These are phyloP conservation scores for Micrastur ruficollis DNA, from an alignment of 2,797 vertebrate genomes.

Conservation along the genomic window DNA sequence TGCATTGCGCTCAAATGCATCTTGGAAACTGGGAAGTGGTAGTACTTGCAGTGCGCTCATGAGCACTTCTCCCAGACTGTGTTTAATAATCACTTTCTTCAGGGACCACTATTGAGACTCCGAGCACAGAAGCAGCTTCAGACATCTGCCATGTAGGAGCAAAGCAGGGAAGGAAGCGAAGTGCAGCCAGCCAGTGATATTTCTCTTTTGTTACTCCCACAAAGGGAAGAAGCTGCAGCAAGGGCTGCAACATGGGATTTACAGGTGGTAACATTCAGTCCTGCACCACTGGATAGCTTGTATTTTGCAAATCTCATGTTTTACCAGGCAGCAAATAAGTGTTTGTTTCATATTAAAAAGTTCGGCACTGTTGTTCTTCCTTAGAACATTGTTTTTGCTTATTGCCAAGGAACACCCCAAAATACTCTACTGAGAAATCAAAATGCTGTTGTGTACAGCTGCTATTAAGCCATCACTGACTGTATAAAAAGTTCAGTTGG, in stretches of 20 bases:
- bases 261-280: background rate
- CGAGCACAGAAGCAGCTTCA: background rate
- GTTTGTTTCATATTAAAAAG: background rate
- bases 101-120: background rate
- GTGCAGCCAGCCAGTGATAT: background rate
- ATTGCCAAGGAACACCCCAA: background rate
- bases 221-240: background rate
- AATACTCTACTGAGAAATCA: background rate
- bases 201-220: background rate
- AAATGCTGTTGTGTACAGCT: background rate
- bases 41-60: background rate
- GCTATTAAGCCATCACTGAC: background rate
- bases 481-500: background rate
- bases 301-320: background rate
- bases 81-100: background rate
- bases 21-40: background rate
- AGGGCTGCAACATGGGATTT: background rate
- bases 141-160: background rate
- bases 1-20: background rate
- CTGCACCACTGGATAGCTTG: background rate
- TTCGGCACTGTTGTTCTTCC: background rate
- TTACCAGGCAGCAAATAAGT: background rate
- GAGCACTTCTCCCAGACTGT: background rate
- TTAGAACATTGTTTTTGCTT: background rate
- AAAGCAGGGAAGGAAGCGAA: background rate